Base-by-base conservation (phyloP, 37 sponge, comb jelly and placozoan species). In the Axinella damicornis region DNA sequence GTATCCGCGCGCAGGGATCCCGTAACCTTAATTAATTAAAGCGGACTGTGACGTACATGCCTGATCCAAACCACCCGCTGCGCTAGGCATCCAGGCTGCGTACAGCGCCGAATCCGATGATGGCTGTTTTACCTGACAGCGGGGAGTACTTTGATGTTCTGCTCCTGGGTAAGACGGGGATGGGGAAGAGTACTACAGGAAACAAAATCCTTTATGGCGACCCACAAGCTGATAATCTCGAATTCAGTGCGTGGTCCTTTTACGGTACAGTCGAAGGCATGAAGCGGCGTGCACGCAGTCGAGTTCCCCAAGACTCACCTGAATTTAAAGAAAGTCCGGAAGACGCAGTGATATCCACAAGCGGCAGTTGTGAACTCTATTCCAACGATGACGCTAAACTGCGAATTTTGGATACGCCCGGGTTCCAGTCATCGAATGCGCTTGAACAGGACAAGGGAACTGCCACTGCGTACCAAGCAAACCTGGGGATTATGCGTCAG, bases 121-220 rank as follows among this genome's bases (percentile, higher is more conserved):
- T n/a, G n/a, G n/a, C n/a, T n/a, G n/a, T n/a, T n/a, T n/a, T n/a
- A n/a, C n/a, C n/a, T 9, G 46, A 46, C 46, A 46, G 46, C 4
- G 9, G 46, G 9, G 46, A 46, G 63, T 77, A 77, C 39, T 36
- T 77, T 1, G 63, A 77, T 60, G 20, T 82, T n/a, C 72, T 82
- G 0, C 61, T 82, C 0, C 38, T 82, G 35, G 82, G 82, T 2
- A 64, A 41, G 6, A 71, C 82, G 0, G 82, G 82, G 24, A 46
- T 69, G 39, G 82, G 82, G 1, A 82, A 82, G 27, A 82, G 82
- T 30, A 82, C 82, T 16, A 82, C 82, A 56, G 82, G 59, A 19
- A 52, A 82, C 62, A 82, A 71, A 40, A 35, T 82, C 11, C 41
- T 82, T 9, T 46, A 46, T 46, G 46, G 46, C 9, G 46, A 46